A percentile compares a stretch with the other conserved stretches of the same genome.
Evolutionary conservation across 2,888 invertebrate genomes (phyloP).

Genomic region (Patella ulyssiponensis): DNA sequence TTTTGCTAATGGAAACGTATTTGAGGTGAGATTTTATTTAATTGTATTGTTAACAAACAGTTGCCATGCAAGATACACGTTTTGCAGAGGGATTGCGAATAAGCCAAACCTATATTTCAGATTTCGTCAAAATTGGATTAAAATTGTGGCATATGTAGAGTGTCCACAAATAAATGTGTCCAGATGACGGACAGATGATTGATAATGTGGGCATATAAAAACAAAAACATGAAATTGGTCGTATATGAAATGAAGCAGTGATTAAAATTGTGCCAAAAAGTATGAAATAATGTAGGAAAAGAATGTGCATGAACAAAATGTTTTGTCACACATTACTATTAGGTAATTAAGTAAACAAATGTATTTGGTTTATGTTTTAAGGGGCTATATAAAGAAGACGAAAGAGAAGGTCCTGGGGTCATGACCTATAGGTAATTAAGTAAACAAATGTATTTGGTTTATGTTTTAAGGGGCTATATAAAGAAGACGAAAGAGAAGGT

Average conservation of each 20-base stretch:
- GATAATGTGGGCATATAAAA: too few relatives aligned
- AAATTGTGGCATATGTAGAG: too few relatives aligned
- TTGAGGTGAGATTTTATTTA: constrained; percentile 60
- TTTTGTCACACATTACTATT: too few relatives aligned
- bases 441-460: neutral
- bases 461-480: constrained; percentile 67
- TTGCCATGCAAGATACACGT: too few relatives aligned
- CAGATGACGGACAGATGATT: neutral
- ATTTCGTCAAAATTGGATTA: too few relatives aligned
- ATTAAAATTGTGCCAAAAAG: too few relatives aligned
- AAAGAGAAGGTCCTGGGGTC: constrained; percentile 70
- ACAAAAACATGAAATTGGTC: too few relatives aligned
- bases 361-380: constrained; percentile 37
- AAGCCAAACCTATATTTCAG: neutral
- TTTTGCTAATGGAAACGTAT: constrained; percentile 65
- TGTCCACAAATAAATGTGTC: too few relatives aligned
- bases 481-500: constrained; percentile 68
- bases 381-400: constrained; percentile 70
- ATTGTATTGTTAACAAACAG: constrained; percentile 28
- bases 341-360: neutral
- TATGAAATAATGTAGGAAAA: too few relatives aligned
- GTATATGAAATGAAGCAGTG: too few relatives aligned
- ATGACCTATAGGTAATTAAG: constrained; percentile 63
- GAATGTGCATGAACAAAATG: too few relatives aligned
- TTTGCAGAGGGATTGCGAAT: neutral